Evolutionary conservation across 1,140 invertebrate genomes (phyloP), one percentile per base, ranked within the genome.

Genomic region (Aporrectodea caliginosa): DNA sequence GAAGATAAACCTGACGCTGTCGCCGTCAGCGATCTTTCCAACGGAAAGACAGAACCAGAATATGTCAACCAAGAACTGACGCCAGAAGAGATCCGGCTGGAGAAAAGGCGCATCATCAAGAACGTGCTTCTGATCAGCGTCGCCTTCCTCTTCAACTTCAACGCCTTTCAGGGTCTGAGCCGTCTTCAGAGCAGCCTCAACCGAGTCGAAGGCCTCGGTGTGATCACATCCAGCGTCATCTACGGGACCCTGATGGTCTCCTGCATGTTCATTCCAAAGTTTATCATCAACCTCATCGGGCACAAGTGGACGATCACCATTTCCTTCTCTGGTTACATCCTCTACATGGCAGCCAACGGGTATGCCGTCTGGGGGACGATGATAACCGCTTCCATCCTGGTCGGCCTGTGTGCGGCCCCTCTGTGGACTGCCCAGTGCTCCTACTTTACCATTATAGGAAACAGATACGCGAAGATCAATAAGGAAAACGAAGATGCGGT

Each of bases 251-350:
- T 78, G 32, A 69, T 58, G 32, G 32, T 69, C 33, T 80, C 75
- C 27, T 74, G 2, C 33, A 1, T 74, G 2, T 74, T 1, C 33
- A 30, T 79, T 0, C 22, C 83, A 1, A 78, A 83, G 14, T 92
- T 94, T 86, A 87, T 95, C 43, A 96, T 96, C 84, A 78, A 33
- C 84, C 91, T 93, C 84, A 90, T 98, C 78, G 97, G 95, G 14
- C 95, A 95, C 75, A 98, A 98, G 89, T 96, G 95, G 94, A 98
- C 96, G 0, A 90, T 98, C 22, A 95, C 95, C 78, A 84, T 94
- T 22, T 95, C 94, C 14, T 95, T 98, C 92, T 85, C 94, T 58
- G 95, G 95, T 85, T 98, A 98, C 89, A 93, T 93, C 2, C 92
- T 94, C 0, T 99, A 98, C 89, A 97, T 98, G 84, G 94, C 90